phyloP scores from a whole-genome alignment of 2,888 invertebrate species.

The Geotrupes spiniger region DNA sequence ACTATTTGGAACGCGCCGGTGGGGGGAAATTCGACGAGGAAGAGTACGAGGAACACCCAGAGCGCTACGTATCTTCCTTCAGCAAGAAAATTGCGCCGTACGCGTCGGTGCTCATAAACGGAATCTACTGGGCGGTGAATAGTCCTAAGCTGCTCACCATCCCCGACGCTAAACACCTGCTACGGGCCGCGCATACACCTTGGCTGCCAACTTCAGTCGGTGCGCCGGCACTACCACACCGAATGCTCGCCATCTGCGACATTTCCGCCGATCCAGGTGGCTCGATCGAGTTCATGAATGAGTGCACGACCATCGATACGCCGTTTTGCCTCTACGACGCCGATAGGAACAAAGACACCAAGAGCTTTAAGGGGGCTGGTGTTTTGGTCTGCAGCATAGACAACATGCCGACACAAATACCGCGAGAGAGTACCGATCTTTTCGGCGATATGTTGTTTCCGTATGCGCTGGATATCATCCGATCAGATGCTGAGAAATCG shows the following conservation, averaged over 20 bases:
- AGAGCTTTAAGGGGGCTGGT: slow-evolving; percentile 94
- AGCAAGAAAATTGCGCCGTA: slow-evolving; percentile 97
- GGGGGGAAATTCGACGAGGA: slow-evolving; percentile 86
- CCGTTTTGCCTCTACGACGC: slow-evolving; percentile 99
- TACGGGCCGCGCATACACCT: slow-evolving; percentile 85
- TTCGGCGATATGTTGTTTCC: slow-evolving; percentile 93
- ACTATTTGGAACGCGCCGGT: slow-evolving; percentile 89
- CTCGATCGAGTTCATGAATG: slow-evolving; percentile 90
- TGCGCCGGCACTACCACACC: slow-evolving; percentile 82
- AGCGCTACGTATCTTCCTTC: slow-evolving; percentile 92
- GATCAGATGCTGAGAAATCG: slow-evolving; percentile 76
- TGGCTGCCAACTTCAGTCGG: slow-evolving; percentile 90
- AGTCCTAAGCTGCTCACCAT: slow-evolving; percentile 95
- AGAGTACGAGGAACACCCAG: slow-evolving; percentile 90
- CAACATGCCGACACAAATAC: slow-evolving; percentile 99
- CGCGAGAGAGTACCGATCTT: slow-evolving; percentile 94
- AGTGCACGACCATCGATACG: slow-evolving; percentile 98
- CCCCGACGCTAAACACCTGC: slow-evolving; percentile 93
- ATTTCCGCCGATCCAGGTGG: slow-evolving; percentile 99
- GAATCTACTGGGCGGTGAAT: slow-evolving; percentile 98
- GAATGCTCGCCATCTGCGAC: slow-evolving; percentile 95
- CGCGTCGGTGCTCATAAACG: slow-evolving; percentile 94
- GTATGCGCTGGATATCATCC: slow-evolving; percentile 83
- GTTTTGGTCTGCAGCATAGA: slow-evolving; percentile 99
- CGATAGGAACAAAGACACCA: slow-evolving; percentile 94